Evolutionary conservation across 35 echinoderm and acorn worm genomes (phyloP).

Genomic region (Holothuria glaberrima): DNA sequence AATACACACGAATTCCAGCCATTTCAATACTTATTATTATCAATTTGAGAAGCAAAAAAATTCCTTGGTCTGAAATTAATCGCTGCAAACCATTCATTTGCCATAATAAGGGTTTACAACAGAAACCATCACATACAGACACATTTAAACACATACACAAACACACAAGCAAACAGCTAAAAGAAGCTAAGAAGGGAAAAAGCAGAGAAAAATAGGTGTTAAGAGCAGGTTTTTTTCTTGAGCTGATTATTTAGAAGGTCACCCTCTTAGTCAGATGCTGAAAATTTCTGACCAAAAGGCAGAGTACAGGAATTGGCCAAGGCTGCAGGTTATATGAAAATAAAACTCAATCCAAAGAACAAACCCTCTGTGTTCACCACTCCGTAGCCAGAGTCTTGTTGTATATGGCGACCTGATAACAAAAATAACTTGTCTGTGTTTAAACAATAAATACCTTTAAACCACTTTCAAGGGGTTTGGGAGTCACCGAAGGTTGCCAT

Average conservation of each 20-base stretch:
- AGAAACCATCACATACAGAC: not conserved
- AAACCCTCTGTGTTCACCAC: not conserved
- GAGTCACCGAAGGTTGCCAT: too few species aligned
- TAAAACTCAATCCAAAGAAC: not conserved
- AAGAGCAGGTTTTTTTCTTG: too few species aligned
- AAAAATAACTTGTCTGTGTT: not conserved
- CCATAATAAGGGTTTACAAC: not conserved
- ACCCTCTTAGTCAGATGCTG: too few species aligned
- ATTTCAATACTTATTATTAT: too few species aligned
- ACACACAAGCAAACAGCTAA: not conserved
- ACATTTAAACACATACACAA: not conserved
- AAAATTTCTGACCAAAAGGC: too few species aligned
- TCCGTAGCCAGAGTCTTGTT: not conserved
- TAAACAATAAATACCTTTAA: too few species aligned
- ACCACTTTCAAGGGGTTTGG: too few species aligned
- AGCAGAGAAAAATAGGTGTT: not conserved
- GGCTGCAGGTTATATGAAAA: not conserved
- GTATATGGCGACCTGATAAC: not conserved
- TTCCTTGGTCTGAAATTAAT: too few species aligned
- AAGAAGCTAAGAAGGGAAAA: not conserved
- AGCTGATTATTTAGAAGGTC: too few species aligned
- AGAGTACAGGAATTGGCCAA: not conserved
- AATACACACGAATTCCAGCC: too few species aligned
- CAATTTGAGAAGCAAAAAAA: too few species aligned
- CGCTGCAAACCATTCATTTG: too few species aligned